Evolutionary conservation across 2,888 invertebrate genomes (phyloP), one percentile per base, ranked within the genome.

Genomic region (Agrilus cyanescens): DNA sequence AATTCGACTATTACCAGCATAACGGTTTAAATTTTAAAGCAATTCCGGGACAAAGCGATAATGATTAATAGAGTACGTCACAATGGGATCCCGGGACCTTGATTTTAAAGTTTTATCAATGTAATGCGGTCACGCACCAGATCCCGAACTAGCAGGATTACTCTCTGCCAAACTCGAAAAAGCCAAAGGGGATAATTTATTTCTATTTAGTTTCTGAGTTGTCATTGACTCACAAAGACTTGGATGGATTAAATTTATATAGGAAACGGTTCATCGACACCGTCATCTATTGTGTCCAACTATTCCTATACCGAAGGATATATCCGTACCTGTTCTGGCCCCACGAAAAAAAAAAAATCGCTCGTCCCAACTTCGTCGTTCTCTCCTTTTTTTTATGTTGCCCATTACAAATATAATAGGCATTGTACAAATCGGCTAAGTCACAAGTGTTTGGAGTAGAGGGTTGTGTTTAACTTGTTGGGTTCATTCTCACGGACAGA

Each of bases 341-440:
- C 25, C 32, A 33, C 30, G 41, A 41, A 39, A 41, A 56, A 51
- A 56, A 51, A 56, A 54, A 56, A 52, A 50, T 40, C 37, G 48
- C 10, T 25, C 25, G 10, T 25, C 25, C 25, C 10, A 47, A 37
- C 46, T 45, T 46, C 47, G 40, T 43, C 44, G 56, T 53, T 56
- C 55, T 58, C 54, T 25, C 10, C 7, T 58, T 60, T 58, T 56
- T 57, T 57, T 54, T 53, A 38, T 40, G 34, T 53, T 53, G 47
- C 47, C 60, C 25, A 60, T 58, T 61, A 59, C 58, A 57, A 60
- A 62, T 57, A 61, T 57, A 62, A 61, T 62, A 56, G 56, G 54
- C 58, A 61, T 62, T 57, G 61, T 61, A 65, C 65, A 65, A 64
- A 64, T 65, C 63, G 63, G 56, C 54, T 53, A 57, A 55, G 53